Evolutionary conservation across 2,888 invertebrate species (phyloP), one percentile per base, ranked within the genome.

Genomic region (Osmoderma eremita): DNA sequence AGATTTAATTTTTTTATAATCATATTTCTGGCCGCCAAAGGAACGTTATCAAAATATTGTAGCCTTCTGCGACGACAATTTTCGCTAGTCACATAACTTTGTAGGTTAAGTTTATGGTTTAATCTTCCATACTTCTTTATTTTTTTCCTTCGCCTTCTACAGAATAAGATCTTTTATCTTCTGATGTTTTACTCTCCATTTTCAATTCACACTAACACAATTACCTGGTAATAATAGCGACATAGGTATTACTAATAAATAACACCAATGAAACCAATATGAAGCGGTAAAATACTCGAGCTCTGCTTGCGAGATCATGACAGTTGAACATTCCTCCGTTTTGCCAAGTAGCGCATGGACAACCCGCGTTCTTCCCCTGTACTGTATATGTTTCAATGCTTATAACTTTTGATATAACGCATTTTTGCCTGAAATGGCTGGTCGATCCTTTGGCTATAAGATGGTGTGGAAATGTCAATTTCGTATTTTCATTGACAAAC

Each of bases 21-120:
- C 30, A 30, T 30, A 30, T 30, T 30, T 30, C 30, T 30, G 30
- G 42, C 42, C 41, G 13, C 42, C 42, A 42, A 15, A 17, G 42
- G 15, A n/a, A 42, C 42, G 3, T 42, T 42, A 42, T 42, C 42
- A 42, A 42, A 42, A 42, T 13, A 42, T 42, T 42, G 42, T 42
- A n/a, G 42, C 42, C 3, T 17, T 42, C 42, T 42, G 42, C 42
- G n/a, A 6, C n/a, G 17, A 42, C 42, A 42, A 42, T 42, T 42
- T 30, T 30, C 3, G 30, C 30, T 10, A 30, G 30, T 30, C 30
- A 24, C 24, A 30, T 30, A 13, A 42, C 42, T 42, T 42, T 42
- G 42, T 42, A 42, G 15, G 42, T 42, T 42, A 42, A 10, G 42
- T 13, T 42, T 42, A 15, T 42, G 17, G 42, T 42, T 42, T 42